A percentile compares a stretch with the other conserved stretches of the same genome.
Evolutionary conservation across 1,140 invertebrate genomes (phyloP).

Genomic region (Drosophila truncata): DNA sequence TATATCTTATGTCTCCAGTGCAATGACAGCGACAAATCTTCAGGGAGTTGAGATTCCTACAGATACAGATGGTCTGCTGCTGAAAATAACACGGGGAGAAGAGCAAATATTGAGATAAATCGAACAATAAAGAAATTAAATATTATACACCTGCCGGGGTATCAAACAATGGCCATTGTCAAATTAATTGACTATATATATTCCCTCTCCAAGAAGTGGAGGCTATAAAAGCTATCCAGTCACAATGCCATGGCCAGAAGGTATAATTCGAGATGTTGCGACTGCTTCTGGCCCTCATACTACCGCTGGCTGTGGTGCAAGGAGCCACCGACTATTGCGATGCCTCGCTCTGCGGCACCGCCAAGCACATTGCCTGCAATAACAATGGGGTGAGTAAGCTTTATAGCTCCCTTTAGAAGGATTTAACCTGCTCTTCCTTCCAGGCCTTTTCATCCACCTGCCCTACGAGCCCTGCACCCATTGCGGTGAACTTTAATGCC

Average conservation of each 20-base stretch:
- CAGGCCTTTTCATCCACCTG: constrained; percentile 46
- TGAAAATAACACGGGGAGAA: background rate
- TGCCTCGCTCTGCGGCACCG: constrained; percentile 9
- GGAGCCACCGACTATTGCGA: constrained; percentile 42
- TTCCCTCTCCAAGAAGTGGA: constrained; percentile 5
- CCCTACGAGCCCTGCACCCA: constrained; percentile 40
- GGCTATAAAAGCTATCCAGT: constrained; percentile 16
- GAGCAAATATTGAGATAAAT: constrained; percentile 35
- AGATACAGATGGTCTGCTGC: background rate
- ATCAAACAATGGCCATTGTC: constrained; percentile 13
- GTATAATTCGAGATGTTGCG: constrained; percentile 24
- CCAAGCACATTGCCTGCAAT: constrained; percentile 57
- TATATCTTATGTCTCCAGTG: background rate
- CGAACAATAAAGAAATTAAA: constrained; percentile 16
- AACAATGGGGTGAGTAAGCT: constrained; percentile 50
- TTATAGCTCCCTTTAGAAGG: too few species aligned
- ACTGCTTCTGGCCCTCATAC: constrained; percentile 18
- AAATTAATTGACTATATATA: background rate
- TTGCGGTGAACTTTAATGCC: constrained; percentile 1
- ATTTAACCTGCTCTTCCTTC: background rate
- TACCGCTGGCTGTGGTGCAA: constrained; percentile 3
- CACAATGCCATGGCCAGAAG: background rate
- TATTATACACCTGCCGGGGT: constrained; percentile 2
- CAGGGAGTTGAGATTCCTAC: background rate
- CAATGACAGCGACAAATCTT: constrained; percentile 3